These are phyloP conservation scores for Acomys russatus DNA, from an alignment of 2,797 vertebrate species.

Conservation along the genomic window DNA sequence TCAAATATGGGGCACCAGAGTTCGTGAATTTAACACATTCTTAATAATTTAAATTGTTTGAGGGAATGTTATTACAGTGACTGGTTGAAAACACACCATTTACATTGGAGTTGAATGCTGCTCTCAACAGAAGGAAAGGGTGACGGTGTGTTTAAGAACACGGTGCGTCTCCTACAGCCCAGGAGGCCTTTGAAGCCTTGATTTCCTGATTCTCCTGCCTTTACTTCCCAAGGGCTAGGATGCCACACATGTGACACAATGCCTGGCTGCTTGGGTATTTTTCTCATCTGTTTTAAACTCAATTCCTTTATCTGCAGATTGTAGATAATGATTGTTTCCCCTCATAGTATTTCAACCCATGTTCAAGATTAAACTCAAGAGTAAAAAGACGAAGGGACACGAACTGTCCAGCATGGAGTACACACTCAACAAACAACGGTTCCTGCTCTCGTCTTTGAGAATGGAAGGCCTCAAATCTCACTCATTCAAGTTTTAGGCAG, in stretches of 20 bases:
- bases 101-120: not conserved
- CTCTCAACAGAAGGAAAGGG: not conserved
- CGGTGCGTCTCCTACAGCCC: not conserved
- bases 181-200: not conserved
- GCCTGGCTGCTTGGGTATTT: not conserved
- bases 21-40: not conserved
- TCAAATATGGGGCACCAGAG: no score
- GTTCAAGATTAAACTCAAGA: not conserved
- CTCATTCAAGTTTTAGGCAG: conserved; percentile 27
- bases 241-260: not conserved
- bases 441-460: not conserved
- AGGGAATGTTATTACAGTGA: not conserved
- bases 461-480: not conserved
- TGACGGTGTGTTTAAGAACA: not conserved
- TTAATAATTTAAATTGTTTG: conserved; percentile 51
- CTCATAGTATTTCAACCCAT: not conserved
- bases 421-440: not conserved
- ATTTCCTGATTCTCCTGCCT: not conserved
- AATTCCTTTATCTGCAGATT: conserved; percentile 33
- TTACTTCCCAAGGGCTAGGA: not conserved
- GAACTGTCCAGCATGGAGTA: not conserved
- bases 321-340: not conserved
- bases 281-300: conserved; percentile 36
- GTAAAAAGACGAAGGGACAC: conserved; percentile 14
- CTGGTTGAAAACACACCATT: not conserved